A percentile compares a stretch with the other conserved stretches of the same genome.
Conservation (phyloP, 2,113 vertebrate species). For the Nyctibius bracteatus region DNA sequence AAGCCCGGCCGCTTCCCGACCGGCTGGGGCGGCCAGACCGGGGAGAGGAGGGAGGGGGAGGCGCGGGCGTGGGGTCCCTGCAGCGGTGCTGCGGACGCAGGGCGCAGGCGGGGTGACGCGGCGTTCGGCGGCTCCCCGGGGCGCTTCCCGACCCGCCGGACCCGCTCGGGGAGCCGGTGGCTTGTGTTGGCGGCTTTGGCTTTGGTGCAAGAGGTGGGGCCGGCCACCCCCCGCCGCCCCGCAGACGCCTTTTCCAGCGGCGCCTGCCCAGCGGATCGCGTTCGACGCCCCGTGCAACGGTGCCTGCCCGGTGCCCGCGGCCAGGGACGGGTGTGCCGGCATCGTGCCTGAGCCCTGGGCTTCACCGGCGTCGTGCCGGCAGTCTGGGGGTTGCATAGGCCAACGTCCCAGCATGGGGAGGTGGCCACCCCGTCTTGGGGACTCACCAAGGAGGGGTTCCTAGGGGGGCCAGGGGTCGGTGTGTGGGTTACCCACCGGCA, state of each 20-base stretch:
- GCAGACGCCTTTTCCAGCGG: conserved; percentile 6
- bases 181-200: conserved; percentile 18
- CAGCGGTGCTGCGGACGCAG: conserved; percentile 31
- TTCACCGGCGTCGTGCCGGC: not conserved
- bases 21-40: not conserved
- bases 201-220: not conserved
- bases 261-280: not conserved
- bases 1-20: conserved; percentile 15
- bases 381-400: accelerated
- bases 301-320: not conserved
- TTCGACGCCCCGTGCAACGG: conserved; percentile 9
- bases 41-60: not conserved
- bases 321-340: not conserved
- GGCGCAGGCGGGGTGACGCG: not conserved
- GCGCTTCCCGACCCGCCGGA: conserved; percentile 3
- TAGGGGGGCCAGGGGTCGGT: not conserved
- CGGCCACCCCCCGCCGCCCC: not conserved
- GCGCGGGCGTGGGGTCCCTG: conserved; percentile 18
- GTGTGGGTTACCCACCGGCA: not conserved
- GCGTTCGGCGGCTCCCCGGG: not conserved
- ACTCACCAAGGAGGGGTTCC: not conserved
- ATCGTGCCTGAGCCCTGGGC: not conserved
- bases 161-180: conserved; percentile 36
- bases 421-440: accelerated
- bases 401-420: accelerated